Evolutionary conservation across 2,888 invertebrate genomes (phyloP).

Genomic region (Parnassius orleans): DNA sequence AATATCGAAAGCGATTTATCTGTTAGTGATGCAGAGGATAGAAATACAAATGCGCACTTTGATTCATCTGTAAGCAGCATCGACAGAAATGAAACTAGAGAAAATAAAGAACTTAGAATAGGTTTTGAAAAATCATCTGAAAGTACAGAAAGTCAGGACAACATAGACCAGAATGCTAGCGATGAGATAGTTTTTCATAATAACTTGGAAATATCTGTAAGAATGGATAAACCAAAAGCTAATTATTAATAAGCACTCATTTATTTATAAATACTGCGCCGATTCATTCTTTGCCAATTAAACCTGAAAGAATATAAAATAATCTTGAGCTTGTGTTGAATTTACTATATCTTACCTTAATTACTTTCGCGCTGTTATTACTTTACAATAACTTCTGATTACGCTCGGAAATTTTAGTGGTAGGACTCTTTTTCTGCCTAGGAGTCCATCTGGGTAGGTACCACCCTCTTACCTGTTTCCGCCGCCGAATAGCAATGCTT

Average conservation of each 20-base stretch:
- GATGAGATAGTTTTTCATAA: conserved; percentile 17
- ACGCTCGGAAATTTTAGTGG: neutral
- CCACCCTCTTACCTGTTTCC: too few species aligned
- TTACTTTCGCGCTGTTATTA: too few species aligned
- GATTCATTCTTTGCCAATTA: too few species aligned
- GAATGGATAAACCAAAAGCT: conserved; percentile 10
- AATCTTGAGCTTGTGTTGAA: too few species aligned
- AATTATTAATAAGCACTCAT: neutral
- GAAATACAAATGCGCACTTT: neutral
- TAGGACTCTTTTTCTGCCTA: neutral
- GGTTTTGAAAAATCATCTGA: neutral
- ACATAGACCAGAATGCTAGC: neutral
- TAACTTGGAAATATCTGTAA: conserved; percentile 23
- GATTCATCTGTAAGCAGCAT: neutral
- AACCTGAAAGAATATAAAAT: too few species aligned
- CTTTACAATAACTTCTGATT: too few species aligned
- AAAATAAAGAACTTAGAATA: neutral
- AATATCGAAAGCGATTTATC: neutral
- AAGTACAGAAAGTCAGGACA: neutral
- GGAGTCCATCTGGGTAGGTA: too few species aligned
- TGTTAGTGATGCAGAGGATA: neutral
- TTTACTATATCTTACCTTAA: too few species aligned
- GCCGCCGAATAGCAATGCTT: too few species aligned
- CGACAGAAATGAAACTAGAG: neutral
- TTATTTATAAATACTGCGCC: too few species aligned